phyloP scores from a whole-genome alignment of 2,113 vertebrate species.

The Callaeas wilsoni region DNA sequence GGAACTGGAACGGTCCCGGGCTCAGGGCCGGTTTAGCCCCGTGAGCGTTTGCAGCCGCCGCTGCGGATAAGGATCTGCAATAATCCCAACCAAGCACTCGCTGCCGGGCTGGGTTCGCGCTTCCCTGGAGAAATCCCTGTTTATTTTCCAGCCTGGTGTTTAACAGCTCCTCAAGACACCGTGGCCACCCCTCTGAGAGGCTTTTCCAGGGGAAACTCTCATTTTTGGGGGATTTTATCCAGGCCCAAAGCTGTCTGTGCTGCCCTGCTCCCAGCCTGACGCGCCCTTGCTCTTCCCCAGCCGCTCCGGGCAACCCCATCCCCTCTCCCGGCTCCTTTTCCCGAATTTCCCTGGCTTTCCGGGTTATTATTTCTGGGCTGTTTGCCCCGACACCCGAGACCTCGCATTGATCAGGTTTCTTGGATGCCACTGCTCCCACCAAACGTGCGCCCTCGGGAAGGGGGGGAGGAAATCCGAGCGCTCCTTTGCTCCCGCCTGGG shows the following conservation, averaged over 20 bases:
- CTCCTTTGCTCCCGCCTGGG: not conserved
- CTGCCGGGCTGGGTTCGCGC: rapidly evolving
- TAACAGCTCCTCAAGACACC: not conserved
- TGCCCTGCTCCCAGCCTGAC: rapidly evolving
- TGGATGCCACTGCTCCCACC: rapidly evolving
- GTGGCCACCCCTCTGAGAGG: not conserved
- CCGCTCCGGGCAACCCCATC: rapidly evolving
- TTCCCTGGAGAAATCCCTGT: not conserved
- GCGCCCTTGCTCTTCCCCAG: not conserved
- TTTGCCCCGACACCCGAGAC: not conserved
- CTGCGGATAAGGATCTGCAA: not conserved
- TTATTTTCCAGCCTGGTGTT: not conserved
- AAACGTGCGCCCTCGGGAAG: rapidly evolving
- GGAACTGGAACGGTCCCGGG: not conserved
- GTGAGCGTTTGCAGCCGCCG: rapidly evolving
- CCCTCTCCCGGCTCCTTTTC: not conserved
- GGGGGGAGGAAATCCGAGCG: not conserved
- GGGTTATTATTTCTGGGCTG: not conserved
- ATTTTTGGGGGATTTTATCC: not conserved
- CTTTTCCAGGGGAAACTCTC: not conserved
- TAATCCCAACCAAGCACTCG: rapidly evolving
- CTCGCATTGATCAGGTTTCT: not conserved
- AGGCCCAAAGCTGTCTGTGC: not conserved
- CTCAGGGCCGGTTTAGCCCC: not conserved
- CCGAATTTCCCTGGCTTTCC: not conserved